Base-by-base conservation (phyloP, 2,113 vertebrate genomes). In the Parus major region DNA sequence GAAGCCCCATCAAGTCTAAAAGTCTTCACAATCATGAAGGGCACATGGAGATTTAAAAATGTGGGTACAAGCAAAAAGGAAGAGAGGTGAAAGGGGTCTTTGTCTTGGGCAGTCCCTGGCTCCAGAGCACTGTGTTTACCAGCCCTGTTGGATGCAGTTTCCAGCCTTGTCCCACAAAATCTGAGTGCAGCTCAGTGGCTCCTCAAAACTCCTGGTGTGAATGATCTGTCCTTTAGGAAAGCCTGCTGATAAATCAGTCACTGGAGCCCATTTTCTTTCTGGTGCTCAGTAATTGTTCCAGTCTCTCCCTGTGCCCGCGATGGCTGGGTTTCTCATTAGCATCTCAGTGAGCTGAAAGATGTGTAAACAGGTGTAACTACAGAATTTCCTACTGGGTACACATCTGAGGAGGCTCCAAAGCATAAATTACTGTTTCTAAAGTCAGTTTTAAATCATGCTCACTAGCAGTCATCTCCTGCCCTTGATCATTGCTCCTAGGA, bases 351-450 rank as follows among this genome's bases (percentile, higher is more conserved):
- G 84, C 75, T 19, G 3, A 96, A 94, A 94, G 93, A 93, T 77
- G 60, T 95, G 87, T 93, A 79, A 96, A 95, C 92, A 97, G 96
- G 94, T 96, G 95, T 97, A 96, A 77, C 79, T 92, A 79, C 82
- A 93, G 89, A 92, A 89, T 92, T 95, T 89, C 95, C 93, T 94
- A 92, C 91, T 91, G 91, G 61, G 87, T 88, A 93, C 96, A 97
- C 94, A 96, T 97, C 93, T 97, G 91, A 96, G 92, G 88, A 97
- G 90, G 61, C 75, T 94, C 89, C 79, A 75, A 57, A 75, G 52
- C 90, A 92, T 93, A 96, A 96, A 96, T 96, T 88, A 97, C 90
- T 64, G 82, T 93, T 92, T 96, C 90, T 89, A 89, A 96, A 85
- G 71, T 95, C 88, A 94, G 68, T 96, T 97, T 97, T 96, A 96